Percentiles rank a stretch among this genome's conserved stretches.
Conservation (phyloP, 30 jellyfish, hydroid and myxozoan genomes). For the Rhopilema esculentum region DNA sequence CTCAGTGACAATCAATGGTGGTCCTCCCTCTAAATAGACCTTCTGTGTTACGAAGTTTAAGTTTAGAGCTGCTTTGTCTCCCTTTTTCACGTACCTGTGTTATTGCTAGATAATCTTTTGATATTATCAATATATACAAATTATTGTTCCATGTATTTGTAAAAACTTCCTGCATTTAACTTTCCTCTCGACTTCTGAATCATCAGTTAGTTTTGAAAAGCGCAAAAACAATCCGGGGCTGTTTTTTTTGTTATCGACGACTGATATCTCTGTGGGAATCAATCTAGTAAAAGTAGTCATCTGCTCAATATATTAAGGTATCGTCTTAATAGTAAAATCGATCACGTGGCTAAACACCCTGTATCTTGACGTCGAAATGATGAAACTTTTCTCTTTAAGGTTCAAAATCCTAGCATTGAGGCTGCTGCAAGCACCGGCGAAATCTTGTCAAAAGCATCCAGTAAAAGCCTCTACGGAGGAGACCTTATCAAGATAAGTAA, state of each 20-base stretch:
- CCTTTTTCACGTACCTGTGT: neutral
- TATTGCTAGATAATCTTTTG: neutral
- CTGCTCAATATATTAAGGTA: too few relatives aligned
- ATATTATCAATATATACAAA: neutral
- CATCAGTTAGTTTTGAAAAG: neutral
- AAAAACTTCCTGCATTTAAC: neutral
- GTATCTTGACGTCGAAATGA: too few relatives aligned
- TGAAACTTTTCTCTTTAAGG: neutral
- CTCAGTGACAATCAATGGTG: neutral
- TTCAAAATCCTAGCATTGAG: constrained; percentile 20
- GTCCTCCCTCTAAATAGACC: neutral
- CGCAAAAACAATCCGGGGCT: too few relatives aligned
- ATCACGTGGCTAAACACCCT: too few relatives aligned
- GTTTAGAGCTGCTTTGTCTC: neutral
- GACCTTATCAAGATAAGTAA: constrained; percentile 56
- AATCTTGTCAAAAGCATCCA: constrained; percentile 29
- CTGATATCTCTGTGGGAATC: too few relatives aligned
- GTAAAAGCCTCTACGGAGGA: constrained; percentile 52
- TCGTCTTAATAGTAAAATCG: too few relatives aligned
- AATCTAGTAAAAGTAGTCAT: too few relatives aligned
- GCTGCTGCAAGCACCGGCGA: constrained; percentile 24
- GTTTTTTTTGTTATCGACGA: too few relatives aligned
- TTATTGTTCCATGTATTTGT: neutral
- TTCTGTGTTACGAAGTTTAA: neutral
- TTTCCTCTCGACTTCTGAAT: neutral